Conservation (phyloP, 2,113 vertebrate species). For the Ammodytes marinus region DNA sequence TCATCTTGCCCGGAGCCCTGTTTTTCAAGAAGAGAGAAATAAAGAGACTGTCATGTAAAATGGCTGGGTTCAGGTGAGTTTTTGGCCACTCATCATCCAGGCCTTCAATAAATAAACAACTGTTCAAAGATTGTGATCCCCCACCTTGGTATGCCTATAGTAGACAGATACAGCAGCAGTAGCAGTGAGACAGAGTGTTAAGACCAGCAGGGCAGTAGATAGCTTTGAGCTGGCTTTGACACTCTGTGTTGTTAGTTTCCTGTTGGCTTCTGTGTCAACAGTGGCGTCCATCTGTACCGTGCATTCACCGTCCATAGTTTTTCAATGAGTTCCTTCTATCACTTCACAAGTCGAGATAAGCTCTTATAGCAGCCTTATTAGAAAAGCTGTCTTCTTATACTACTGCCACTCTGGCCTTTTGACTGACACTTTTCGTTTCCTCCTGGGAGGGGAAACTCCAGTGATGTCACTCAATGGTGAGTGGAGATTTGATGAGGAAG, state of each 20-base stretch:
- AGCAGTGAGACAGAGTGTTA: constrained; percentile 64
- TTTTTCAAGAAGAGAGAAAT: constrained; percentile 3
- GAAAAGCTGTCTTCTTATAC: not conserved
- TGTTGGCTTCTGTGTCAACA: not conserved
- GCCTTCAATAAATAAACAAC: not conserved
- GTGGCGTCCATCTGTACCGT: constrained; percentile 35
- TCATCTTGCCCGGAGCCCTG: constrained; percentile 47
- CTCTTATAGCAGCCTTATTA: not conserved
- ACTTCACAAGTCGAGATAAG: not conserved
- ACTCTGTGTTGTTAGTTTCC: not conserved
- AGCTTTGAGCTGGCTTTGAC: constrained; percentile 35
- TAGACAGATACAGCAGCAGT: constrained; percentile 49
- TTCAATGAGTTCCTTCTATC: not conserved
- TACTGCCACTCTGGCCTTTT: not conserved
- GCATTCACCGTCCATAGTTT: constrained; percentile 65
- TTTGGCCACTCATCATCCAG: rapidly evolving
- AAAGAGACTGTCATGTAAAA: not conserved
- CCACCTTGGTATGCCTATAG: constrained; percentile 60
- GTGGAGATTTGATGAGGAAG: constrained; percentile 59
- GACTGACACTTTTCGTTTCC: not conserved
- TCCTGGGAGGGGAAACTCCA: constrained; percentile 78
- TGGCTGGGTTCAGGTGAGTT: not conserved
- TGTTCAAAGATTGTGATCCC: not conserved
- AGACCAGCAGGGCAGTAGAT: constrained; percentile 22
- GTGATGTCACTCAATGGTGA: constrained; percentile 76